Evolutionary conservation across 2,888 invertebrate species (phyloP), one percentile per base, ranked within the genome.

Genomic region (Volucella inanis): DNA sequence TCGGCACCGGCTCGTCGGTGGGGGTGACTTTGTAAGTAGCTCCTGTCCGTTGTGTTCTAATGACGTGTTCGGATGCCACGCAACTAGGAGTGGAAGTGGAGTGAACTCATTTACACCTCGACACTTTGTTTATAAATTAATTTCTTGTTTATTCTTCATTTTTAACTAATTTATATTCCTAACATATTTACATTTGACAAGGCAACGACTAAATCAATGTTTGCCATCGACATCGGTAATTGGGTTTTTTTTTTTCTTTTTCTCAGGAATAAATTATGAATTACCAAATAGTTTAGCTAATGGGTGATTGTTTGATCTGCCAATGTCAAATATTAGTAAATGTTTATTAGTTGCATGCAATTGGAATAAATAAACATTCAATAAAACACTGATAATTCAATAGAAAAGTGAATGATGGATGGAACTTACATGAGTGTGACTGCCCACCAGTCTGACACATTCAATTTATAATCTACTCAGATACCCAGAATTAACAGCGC

Each of bases 1-100:
- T 22, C 3, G 22, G 49, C 49, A 67, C 52, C n/a, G 18, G 18
- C 18, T 2, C 11, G 49, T 45, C 41, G 18, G 72, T 55, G 57
- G 72, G 39, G 83, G 78, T 61, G 62, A 41, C 43, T 57, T 10
- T 71, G 4, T 31, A 31, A 31, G 31, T 31, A 31, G 6, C 31
- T 31, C 31, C 31, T 6, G 31, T 6, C 4, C 22, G 22, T 22
- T 3, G 22, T 22, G 22, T 61, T 71, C 59, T 54, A 71, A 12
- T 38, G 52, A 52, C 50, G 75, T 50, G 59, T 64, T 45, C 76
- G 64, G 70, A 31, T 80, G 65, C 52, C 61, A 75, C 70, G 76
- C 84, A 85, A 85, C 71, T 61, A 76, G 71, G 70, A 62, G 84
- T 76, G 84, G 75, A 85, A 85, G 84, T 80, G 84, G 75, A 85